phyloP scores from a whole-genome alignment of 1,140 invertebrate genomes.

The Bombus superbus region DNA sequence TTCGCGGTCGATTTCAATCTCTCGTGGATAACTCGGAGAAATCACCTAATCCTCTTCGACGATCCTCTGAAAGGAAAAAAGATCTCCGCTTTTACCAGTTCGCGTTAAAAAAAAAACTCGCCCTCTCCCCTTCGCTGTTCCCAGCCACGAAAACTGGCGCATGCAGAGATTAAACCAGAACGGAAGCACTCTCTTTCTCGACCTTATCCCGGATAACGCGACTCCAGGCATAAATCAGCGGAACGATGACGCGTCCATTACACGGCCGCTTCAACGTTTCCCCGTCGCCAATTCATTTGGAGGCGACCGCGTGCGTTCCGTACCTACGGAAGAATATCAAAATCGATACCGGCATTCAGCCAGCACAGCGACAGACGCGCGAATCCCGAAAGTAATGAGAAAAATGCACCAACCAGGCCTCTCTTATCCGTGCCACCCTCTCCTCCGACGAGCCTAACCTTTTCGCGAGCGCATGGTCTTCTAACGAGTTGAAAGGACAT shows the following conservation, averaged over 20 bases:
- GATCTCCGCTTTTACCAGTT: neutral
- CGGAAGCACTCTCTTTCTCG: neutral
- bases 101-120: neutral
- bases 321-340: conserved; percentile 10
- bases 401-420: conserved; percentile 19
- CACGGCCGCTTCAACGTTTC: conserved; percentile 2
- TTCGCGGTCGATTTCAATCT: neutral
- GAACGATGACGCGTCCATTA: conserved; percentile 9
- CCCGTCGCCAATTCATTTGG: conserved; percentile 25
- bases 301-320: neutral
- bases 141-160: neutral
- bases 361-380: neutral
- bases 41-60: neutral
- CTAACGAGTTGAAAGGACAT: conserved; percentile 29
- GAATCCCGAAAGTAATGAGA: conserved; percentile 57
- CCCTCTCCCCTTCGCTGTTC: neutral
- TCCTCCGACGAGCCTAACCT: neutral
- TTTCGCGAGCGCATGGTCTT: neutral
- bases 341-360: conserved; percentile 30
- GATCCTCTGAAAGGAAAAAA: neutral
- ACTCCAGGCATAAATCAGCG: conserved; percentile 9
- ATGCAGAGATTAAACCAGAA: neutral
- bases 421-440: neutral
- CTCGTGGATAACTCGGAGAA: neutral
- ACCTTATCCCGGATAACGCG: neutral